Evolutionary conservation across 2,888 invertebrate genomes (phyloP).

Genomic region (Caenorhabditis macrosperma): DNA sequence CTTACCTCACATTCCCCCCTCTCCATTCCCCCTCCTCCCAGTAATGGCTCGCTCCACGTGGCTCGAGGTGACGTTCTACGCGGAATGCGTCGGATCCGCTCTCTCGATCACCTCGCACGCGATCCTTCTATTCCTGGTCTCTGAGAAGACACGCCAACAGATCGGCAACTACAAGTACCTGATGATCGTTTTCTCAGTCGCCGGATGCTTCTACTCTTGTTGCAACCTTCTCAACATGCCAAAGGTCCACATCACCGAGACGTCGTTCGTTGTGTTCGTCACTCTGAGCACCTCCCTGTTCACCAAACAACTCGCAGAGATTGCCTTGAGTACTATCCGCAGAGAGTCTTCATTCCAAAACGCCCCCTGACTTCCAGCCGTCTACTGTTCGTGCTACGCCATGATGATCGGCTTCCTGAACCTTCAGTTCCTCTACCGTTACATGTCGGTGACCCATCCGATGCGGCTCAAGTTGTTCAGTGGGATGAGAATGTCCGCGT

Average conservation of each 20-base stretch:
- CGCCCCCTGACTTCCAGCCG: conserved; percentile 14
- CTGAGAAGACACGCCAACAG: conserved; percentile 23
- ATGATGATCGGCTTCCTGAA: conserved; percentile 31
- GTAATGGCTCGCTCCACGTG: background rate
- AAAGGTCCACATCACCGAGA: conserved; percentile 16
- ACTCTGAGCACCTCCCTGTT: conserved; percentile 1
- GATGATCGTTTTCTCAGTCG: conserved; percentile 28
- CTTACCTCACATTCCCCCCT: too few species aligned
- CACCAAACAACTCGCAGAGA: background rate
- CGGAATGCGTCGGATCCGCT: conserved; percentile 16
- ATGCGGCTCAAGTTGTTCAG: conserved; percentile 6
- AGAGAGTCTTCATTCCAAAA: background rate
- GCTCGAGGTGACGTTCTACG: conserved; percentile 24
- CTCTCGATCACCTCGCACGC: background rate
- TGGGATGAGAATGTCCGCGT: background rate
- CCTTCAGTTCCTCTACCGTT: conserved; percentile 48
- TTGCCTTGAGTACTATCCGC: background rate
- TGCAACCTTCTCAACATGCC: conserved; percentile 25
- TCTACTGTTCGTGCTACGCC: conserved; percentile 50
- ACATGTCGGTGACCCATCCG: conserved; percentile 27
- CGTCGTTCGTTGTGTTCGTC: conserved; percentile 16
- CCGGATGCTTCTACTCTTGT: conserved; percentile 25
- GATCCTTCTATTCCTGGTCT: conserved; percentile 9
- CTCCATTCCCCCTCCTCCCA: too few species aligned
- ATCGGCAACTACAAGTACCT: conserved; percentile 45